Conservation (phyloP, 2,113 vertebrate genomes). For the Thermophis baileyi region DNA sequence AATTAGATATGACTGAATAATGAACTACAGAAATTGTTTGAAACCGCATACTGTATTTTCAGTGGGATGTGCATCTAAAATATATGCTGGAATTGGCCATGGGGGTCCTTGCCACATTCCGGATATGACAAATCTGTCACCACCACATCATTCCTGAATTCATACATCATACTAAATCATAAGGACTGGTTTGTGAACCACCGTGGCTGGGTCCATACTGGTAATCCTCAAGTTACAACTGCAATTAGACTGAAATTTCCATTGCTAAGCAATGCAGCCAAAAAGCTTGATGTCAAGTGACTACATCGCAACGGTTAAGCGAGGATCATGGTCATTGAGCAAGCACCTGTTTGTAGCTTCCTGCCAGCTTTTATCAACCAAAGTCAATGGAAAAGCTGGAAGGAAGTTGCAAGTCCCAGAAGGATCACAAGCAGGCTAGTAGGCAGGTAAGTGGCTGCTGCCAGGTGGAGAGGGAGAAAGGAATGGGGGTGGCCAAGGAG, state of each 20-base stretch:
- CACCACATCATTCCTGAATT: not conserved
- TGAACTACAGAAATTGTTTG: not conserved
- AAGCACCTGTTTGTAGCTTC: not conserved
- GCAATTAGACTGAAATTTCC: not conserved
- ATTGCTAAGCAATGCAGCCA: not conserved
- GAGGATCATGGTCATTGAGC: not conserved
- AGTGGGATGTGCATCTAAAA: not conserved
- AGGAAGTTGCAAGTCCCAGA: not conserved
- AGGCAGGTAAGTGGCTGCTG: not conserved
- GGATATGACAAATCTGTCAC: not conserved
- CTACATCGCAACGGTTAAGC: not conserved
- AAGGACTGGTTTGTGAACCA: not conserved
- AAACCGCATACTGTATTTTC: not conserved
- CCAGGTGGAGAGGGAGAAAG: not conserved
- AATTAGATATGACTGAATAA: not conserved
- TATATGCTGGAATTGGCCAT: not conserved
- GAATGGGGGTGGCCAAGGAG: not conserved
- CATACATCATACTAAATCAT: not conserved
- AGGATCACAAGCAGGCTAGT: not conserved
- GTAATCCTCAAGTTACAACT: not conserved
- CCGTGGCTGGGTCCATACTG: not conserved
- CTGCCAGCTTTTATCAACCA: not conserved
- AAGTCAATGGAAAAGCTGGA: not conserved
- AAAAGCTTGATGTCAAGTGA: not conserved
- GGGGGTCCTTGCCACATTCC: not conserved